Evolutionary conservation across 2,888 invertebrate species (phyloP).

Genomic region (Scaptomyza polygonia): DNA sequence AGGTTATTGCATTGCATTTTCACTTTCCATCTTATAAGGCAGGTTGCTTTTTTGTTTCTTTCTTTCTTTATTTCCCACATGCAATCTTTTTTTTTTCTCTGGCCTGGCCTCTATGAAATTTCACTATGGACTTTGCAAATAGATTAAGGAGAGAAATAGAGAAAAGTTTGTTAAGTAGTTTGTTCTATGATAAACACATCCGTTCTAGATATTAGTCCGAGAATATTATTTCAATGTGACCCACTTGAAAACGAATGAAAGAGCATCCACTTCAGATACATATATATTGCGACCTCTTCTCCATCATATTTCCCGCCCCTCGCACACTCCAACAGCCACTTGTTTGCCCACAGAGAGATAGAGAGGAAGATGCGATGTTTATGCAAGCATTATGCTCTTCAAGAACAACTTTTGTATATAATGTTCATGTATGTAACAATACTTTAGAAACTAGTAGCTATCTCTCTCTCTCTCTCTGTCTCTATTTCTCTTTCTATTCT

Average conservation of each 20-base stretch:
- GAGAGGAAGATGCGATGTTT: slow-evolving; percentile 18
- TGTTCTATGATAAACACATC: slow-evolving; percentile 65
- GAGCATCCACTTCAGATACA: slow-evolving; percentile 43
- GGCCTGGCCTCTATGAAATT: slow-evolving; percentile 34
- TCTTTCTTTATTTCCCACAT: slow-evolving; percentile 30
- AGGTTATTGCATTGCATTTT: slow-evolving; percentile 48
- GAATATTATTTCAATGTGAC: slow-evolving; percentile 68
- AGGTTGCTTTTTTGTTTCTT: slow-evolving; percentile 24
- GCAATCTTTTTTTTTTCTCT: slow-evolving; percentile 24
- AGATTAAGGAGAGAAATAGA: slow-evolving; percentile 15
- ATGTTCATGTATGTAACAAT: slow-evolving; percentile 7
- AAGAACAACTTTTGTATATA: slow-evolving; percentile 15
- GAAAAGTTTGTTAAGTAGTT: slow-evolving; percentile 47
- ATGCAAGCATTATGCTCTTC: slow-evolving; percentile 26
- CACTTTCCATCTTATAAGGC: slow-evolving; percentile 55
- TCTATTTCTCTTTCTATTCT: neutral
- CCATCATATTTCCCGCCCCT: no score
- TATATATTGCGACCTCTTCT: neutral
- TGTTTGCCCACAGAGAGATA: slow-evolving; percentile 27
- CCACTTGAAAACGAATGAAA: slow-evolving; percentile 55
- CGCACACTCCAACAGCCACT: slow-evolving; percentile 39
- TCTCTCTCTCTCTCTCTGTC: neutral
- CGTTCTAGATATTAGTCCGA: slow-evolving; percentile 64
- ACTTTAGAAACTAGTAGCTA: neutral
- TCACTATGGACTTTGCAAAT: slow-evolving; percentile 29